Evolutionary conservation across 1,140 invertebrate species (phyloP), one percentile per base, ranked within the genome.

Genomic region (Ganaspis sp.): DNA sequence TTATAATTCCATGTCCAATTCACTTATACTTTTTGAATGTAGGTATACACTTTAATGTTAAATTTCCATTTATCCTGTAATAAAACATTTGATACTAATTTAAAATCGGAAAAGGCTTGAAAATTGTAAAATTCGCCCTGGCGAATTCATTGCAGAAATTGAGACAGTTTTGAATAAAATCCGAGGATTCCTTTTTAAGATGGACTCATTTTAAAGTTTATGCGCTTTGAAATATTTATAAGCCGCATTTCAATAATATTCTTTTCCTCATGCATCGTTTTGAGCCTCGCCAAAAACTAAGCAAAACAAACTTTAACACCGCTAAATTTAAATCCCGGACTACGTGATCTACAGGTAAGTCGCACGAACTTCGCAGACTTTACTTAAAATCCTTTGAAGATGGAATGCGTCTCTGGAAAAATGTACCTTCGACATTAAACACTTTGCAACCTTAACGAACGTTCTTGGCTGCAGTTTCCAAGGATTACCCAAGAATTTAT

Each of bases 361-460:
- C 58, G 58, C 23, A 64, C 26, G 58, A 64, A 64, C 58, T 64
- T 64, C n/a, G 12, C 23, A 64, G 58, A 64, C 58, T 64, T 64
- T 64, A 64, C 58, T 64, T 64, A 64, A 64, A 64, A 64, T 64
- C 58, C 58, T 64, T 64, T 64, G 58, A 64, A 64, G 58, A 64
- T 64, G 58, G 58, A 64, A 64, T 64, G 58, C 58, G 58, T 64
- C 58, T 2, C 26, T 64, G 58, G 58, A 64, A 64, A 64, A 64
- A 64, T 64, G 58, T 34, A 64, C 58, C 58, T 64, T 64, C 58
- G 58, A 64, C 58, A 64, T 64, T 64, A 64, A 64, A 64, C 58
- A 29, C 58, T 64, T 64, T 64, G 58, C 58, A 64, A 64, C 23
- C 58, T 64, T 64, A 64, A 64, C 58, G 58, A 64, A 64, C 58